Percentiles rank a stretch among this genome's conserved stretches.
Evolutionary conservation across 2,113 vertebrate species (phyloP).

Genomic region (Dipodomys spectabilis): DNA sequence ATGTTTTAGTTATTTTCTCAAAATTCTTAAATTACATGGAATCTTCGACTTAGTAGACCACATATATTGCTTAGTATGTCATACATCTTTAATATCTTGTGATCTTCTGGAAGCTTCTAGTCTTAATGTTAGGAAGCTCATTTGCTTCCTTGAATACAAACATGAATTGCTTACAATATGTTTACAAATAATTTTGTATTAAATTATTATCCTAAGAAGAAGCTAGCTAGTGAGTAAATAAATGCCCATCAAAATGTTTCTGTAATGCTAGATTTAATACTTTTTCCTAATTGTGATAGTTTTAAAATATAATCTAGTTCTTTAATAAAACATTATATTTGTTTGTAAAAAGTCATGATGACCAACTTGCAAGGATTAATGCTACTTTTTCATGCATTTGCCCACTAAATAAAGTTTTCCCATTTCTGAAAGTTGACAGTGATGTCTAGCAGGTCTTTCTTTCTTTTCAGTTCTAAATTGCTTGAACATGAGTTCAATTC

Average conservation of each 20-base stretch:
- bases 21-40: background rate
- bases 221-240: background rate
- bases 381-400: background rate
- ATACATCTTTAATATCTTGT: background rate
- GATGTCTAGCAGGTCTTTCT: slow-evolving; percentile 42
- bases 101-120: background rate
- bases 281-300: background rate
- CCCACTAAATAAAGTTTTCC: background rate
- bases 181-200: background rate
- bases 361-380: background rate
- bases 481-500: slow-evolving; percentile 57
- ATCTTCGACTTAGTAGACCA: background rate
- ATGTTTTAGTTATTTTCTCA: background rate
- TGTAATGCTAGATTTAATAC: background rate
- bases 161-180: background rate
- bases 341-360: background rate
- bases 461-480: slow-evolving; percentile 56
- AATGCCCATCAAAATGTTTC: background rate
- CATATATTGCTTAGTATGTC: background rate
- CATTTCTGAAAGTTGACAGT: background rate
- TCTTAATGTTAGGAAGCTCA: background rate
- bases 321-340: background rate
- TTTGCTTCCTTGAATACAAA: background rate
- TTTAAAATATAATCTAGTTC: background rate
- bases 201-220: background rate